Conservation (phyloP, 2,113 vertebrate genomes). For the Dunckerocampus dactyliophorus region DNA sequence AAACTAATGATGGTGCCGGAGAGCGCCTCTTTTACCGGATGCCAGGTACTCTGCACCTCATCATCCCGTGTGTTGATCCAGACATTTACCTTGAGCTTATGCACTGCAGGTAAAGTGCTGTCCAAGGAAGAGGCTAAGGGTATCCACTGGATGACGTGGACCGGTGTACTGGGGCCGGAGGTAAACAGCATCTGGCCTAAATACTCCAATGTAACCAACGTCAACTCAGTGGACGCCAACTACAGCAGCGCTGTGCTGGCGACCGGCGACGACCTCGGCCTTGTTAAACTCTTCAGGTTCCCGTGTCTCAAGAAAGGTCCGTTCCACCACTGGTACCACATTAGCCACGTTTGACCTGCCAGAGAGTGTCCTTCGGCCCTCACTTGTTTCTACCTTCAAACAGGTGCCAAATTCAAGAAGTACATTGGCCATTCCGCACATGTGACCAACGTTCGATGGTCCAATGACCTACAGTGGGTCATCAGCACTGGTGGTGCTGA, state of each 20-base stretch:
- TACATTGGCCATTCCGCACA: constrained; percentile 95
- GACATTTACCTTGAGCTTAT: neutral
- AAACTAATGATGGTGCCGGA: constrained; percentile 90
- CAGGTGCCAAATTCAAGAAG: constrained; percentile 94
- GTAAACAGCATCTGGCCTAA: constrained; percentile 96
- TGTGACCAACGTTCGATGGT: constrained; percentile 95
- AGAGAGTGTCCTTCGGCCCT: neutral
- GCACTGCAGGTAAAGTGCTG: constrained; percentile 84
- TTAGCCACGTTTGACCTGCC: neutral
- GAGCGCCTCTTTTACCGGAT: constrained; percentile 91
- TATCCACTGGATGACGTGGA: constrained; percentile 94
- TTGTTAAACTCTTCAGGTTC: constrained; percentile 91
- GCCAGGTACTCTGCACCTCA: constrained; percentile 78
- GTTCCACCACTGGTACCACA: neutral
- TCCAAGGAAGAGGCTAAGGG: constrained; percentile 90
- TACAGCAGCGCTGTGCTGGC: constrained; percentile 85
- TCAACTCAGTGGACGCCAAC: constrained; percentile 96
- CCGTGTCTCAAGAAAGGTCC: constrained; percentile 93
- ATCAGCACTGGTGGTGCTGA: constrained; percentile 93
- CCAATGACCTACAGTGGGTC: constrained; percentile 93
- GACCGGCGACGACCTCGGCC: constrained; percentile 89
- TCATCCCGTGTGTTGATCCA: neutral
- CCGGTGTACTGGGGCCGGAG: constrained; percentile 86
- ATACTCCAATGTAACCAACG: constrained; percentile 81
- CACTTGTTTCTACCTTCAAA: constrained; percentile 8